Evolutionary conservation across 37 sponge, comb jelly and placozoan genomes (phyloP), one percentile per base, ranked within the genome.

Genomic region (Petrosia ficiformis): DNA sequence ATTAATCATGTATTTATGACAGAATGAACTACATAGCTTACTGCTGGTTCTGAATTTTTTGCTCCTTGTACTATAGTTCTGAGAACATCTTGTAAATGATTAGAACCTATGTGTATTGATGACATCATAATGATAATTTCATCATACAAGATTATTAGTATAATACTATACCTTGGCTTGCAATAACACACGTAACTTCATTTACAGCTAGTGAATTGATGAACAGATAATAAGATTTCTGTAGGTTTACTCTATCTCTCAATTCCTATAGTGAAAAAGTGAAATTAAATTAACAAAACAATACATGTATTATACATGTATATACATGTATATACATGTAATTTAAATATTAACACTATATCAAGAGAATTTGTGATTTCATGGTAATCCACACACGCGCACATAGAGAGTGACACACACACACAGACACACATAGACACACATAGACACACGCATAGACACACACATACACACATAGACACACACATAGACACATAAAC

Each of bases 151-250:
- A 48, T 48, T 19, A 48, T 48, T 19, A 35, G 52, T 43, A 14
- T 1, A 14, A 48, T 16, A 29, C 2, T 61, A 56, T 59, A 93
- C 94, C 77, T 90, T 93, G 93, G 31, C 38, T 60, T 5, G 83
- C 83, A 72, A 93, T 85, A 30, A 89, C 94, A 14, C 22, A 42
- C 11, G 68, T 59, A n/a, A 82, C 70, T 65, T 71, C 71, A 48
- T 93, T 93, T 24, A 68, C 77, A 33, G 72, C 80, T 34, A 93
- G 25, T 6, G 87, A 82, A 42, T 43, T 79, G 10, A 93, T 74
- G 42, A 93, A 93, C 21, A 89, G 52, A 72, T 78, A 93, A 52
- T 90, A 93, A 26, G 76, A 44, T 63, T 82, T 89, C 42, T 90
- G 94, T 0, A 93, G 65, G 33, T 48, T 73, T 19, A 66, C 52